Evolutionary conservation across 2,888 invertebrate species (phyloP).

Genomic region (Fragum whitleyi): DNA sequence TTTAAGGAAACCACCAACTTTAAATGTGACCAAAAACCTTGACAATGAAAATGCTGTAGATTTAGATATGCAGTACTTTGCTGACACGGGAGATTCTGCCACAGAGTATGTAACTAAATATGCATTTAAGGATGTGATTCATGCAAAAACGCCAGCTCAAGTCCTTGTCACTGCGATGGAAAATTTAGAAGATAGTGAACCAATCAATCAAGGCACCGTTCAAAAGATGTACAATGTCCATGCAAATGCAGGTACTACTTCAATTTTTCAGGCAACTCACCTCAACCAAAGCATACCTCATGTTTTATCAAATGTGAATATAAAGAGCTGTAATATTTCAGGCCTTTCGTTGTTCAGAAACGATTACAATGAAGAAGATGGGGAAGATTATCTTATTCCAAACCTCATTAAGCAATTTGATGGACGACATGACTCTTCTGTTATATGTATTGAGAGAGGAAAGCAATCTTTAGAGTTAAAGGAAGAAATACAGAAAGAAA

Average conservation of each 20-base stretch:
- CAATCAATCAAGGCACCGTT: neutral
- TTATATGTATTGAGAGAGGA: neutral
- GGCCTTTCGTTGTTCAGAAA: neutral
- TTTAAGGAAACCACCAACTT: neutral
- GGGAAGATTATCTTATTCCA: neutral
- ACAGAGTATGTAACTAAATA: conserved; percentile 3
- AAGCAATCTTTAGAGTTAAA: neutral
- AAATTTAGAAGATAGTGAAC: neutral
- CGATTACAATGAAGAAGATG: neutral
- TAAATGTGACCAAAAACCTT: neutral
- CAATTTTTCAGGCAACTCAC: conserved; percentile 7
- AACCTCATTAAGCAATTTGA: too few relatives aligned
- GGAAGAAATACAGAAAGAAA: neutral
- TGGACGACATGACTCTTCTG: neutral
- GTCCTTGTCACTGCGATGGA: conserved; percentile 5
- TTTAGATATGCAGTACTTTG: neutral
- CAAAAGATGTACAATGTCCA: too few relatives aligned
- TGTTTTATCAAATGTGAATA: neutral
- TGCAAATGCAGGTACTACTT: conserved; percentile 4
- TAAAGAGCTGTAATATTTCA: too few relatives aligned
- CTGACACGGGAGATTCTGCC: neutral
- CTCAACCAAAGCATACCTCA: neutral
- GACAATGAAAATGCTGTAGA: neutral
- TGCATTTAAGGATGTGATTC: neutral
- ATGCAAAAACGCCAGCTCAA: neutral